Base-by-base conservation (phyloP, 1,140 invertebrate genomes). In the Oscheius sp. region DNA sequence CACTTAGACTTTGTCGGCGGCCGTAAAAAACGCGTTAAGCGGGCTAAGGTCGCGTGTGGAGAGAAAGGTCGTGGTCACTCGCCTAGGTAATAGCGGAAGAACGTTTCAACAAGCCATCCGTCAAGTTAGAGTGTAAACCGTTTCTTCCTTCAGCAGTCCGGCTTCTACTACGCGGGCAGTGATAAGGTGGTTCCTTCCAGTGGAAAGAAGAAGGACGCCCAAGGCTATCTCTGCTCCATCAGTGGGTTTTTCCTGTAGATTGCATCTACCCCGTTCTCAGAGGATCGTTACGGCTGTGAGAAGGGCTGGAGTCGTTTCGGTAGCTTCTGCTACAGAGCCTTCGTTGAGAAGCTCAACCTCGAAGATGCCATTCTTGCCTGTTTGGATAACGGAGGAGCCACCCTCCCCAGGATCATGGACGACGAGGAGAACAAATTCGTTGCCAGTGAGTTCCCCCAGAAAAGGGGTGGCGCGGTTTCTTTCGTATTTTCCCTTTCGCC, bases 361-460 rank as follows among this genome's bases (percentile, higher is more conserved):
- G 49, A 4, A 7, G 23, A 23, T 7, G 49, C 49, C 7, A 4
- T 13, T 4, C 7, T 7, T 20, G 7, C 4, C 7, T 55, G 49
- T 23, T 4, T 20, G 49, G 23, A 7, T 4, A 7, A 55, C 7
- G 7, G 4, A 15, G 23, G 49, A 13, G 49, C 7, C 15, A 23
- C 23, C 49, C 28, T 55, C 15, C 15, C 49, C 7, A 7, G 28
- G 49, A 55, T 55, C 28, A 7, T 4, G 4, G 28, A 55, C 23
- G 49, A 55, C 23, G 49, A 55, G 49, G 49, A 55, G 49, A 55
- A 55, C 49, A 55, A 55, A 26, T 55, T 55, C 23, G 49, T 55
- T 7, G 49, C 49, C 23, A 13, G 49, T 55, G 49, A 55, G 49
- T 55, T 42, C 38, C 38, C 38, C 38, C 38, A 42, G n/a, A 42